These are phyloP conservation scores for Lysandra bellargus DNA, from an alignment of 2,888 invertebrate species.

Conservation along the genomic window DNA sequence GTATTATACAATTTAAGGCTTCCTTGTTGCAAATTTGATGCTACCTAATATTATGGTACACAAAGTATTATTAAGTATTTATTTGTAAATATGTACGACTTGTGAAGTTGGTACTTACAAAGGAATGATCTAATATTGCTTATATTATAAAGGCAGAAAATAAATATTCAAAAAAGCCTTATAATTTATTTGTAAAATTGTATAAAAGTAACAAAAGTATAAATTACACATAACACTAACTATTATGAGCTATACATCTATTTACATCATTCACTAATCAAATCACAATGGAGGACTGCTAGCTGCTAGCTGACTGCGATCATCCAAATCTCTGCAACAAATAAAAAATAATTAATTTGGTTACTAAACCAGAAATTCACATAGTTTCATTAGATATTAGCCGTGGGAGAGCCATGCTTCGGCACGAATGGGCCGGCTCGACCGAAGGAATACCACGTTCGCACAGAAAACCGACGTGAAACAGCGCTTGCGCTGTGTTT, in stretches of 20 bases:
- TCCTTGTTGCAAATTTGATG: too few species aligned
- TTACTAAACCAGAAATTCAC: background rate
- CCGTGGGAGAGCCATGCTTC: too few species aligned
- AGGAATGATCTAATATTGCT: background rate
- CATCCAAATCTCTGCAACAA: slow-evolving; percentile 68
- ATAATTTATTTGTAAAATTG: slow-evolving; percentile 50
- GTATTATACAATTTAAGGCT: too few species aligned
- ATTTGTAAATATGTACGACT: too few species aligned
- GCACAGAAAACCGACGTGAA: too few species aligned
- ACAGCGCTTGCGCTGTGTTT: too few species aligned
- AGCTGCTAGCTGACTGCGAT: background rate
- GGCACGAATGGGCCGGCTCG: too few species aligned
- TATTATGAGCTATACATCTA: slow-evolving; percentile 26
- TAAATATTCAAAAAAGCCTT: slow-evolving; percentile 1
- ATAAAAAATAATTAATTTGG: slow-evolving; percentile 36
- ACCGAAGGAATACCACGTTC: too few species aligned
- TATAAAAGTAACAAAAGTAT: slow-evolving; percentile 64
- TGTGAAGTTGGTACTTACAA: too few species aligned
- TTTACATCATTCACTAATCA: slow-evolving; percentile 31
- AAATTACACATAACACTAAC: slow-evolving; percentile 40
- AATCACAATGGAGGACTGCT: slow-evolving; percentile 43
- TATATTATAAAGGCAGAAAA: background rate
- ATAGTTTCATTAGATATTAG: background rate
- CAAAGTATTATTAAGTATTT: too few species aligned
- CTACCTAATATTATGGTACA: too few species aligned